Base-by-base conservation (phyloP, 2,888 invertebrate genomes). In the Aethes cnicana region DNA sequence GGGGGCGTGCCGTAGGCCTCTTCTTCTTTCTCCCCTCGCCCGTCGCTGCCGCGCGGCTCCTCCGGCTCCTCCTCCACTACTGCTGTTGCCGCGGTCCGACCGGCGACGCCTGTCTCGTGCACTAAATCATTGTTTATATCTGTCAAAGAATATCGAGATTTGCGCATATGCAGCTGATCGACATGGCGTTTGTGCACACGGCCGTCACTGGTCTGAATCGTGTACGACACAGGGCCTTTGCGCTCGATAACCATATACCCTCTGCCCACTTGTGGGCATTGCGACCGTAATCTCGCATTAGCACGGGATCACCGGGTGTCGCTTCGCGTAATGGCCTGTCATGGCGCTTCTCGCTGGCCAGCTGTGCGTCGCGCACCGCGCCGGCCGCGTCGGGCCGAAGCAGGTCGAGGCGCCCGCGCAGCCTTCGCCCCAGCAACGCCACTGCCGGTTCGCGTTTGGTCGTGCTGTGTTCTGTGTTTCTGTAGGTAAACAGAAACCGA, bases 351-450 rank as follows among this genome's bases (percentile, higher is more conserved):
- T 26, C 26, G 26, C 4, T 2, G 9, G 26, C 1, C 9, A 26
- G 26, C 26, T 26, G 26, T 11, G 26, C 26, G 26, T 26, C 26
- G 26, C 26, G 26, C 26, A 26, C 26, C 9, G 2, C 9, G 3
- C 9, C 26, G 26, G 26, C 26, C 26, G 26, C 23, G 33, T 39
- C 32, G 28, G 53, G 46, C 20, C 46, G 53, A 14, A 53, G 35
- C 33, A 53, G 28, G 26, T 53, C 52, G 23, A 53, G 46, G 1
- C 52, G 46, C 11, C 52, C 46, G 25, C 52, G 52, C 32, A 52
- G 52, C 20, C 52, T 26, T 23, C 52, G 36, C 7, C 52, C 52
- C 1, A 52, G 17, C 25, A 53, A 4, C n/a, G 39, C 46, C 4
- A 53, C 52, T 8, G 52, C 23, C 12, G 50, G 50, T 28, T 36